Base-by-base conservation (phyloP, 2,888 invertebrate species). In the Drosophila affinis region DNA sequence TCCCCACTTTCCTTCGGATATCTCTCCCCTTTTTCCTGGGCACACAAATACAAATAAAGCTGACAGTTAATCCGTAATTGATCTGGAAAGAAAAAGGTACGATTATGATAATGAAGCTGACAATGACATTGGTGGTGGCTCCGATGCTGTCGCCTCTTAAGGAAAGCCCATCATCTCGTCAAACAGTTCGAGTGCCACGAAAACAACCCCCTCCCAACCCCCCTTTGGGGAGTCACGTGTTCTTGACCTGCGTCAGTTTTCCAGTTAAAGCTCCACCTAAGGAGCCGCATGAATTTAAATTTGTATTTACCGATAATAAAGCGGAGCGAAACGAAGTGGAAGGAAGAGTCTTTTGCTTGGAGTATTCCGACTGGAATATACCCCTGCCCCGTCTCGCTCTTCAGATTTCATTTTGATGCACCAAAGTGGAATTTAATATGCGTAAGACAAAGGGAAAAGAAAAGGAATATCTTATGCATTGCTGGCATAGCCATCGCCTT, bases 51-150 rank as follows among this genome's bases (percentile, higher is more conserved):
- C 76, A 79, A 82, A 73, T 76, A 77, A 86, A 82, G 77, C 75
- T 82, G 86, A 86, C 88, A 88, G 84, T 75, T 79, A 82, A 85
- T 79, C 77, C 86, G 83, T 80, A 87, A 89, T 85, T 89, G 87
- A 87, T 79, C 80, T 80, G 78, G 63, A 72, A 83, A 77, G 21
- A 21, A 83, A 77, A 67, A 76, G 62, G 72, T 67, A 63, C 49
- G 68, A 68, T 68, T 63, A 70, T 60, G 75, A 78, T 75, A 78
- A 65, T 60, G 75, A 64, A 75, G 27, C 48, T 65, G 75, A 72
- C 68, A 78, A 62, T 63, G 62, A 49, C 60, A 58, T 51, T 63
- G 59, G 9, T 51, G 57, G 29, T 76, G 81, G 72, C 76, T 72
- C 39, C 72, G 88, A 77, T 62, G 76, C 67, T 17, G 46, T 34